Base-by-base conservation (phyloP, 2,113 vertebrate genomes). In the Poecile atricapillus region DNA sequence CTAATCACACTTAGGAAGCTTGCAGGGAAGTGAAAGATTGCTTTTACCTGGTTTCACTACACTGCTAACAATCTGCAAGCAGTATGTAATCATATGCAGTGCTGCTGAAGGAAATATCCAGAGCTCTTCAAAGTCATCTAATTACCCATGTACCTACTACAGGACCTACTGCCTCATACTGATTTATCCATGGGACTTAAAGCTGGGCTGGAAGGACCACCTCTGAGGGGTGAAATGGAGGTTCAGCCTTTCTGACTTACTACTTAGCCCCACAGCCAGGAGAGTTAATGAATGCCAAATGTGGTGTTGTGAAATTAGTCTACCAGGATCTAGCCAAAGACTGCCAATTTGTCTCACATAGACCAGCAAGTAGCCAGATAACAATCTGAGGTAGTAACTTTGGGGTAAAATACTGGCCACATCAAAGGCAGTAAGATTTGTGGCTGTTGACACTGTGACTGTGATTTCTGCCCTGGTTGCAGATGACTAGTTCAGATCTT, bases 231-330 rank as follows among this genome's bases (percentile, higher is more conserved):
- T 96, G 95, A 97, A 93, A 90, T 84, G 46, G 76, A 96, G 77
- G 86, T 95, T 94, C 95, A 91, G 84, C 50, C 55, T 93, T 85
- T 84, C 79, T 79, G 68, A 71, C 79, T 92, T 95, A 74, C 58
- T 81, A 59, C 59, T 93, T 86, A 94, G 92, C 69, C 85, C 83
- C 96, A 93, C 90, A 91, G 89, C 91, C 90, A 91, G 74, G 89
- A 87, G 69, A 93, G 76, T 69, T 97, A 97, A 97, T 96, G 92
- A 95, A 95, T 95, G 91, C 95, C 97, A 97, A 96, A 97, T 95
- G 93, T 91, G 60, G 80, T 95, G 96, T 82, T 95, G 90, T 95
- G 93, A 85, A 97, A 96, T 96, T 94, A 95, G 94, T 91, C 91
- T 87, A 86, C 92, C 87, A 97, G 76, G 65, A 94, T 94, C 89